Conservation (phyloP, 1,140 invertebrate genomes). For the Penaeus indicus region DNA sequence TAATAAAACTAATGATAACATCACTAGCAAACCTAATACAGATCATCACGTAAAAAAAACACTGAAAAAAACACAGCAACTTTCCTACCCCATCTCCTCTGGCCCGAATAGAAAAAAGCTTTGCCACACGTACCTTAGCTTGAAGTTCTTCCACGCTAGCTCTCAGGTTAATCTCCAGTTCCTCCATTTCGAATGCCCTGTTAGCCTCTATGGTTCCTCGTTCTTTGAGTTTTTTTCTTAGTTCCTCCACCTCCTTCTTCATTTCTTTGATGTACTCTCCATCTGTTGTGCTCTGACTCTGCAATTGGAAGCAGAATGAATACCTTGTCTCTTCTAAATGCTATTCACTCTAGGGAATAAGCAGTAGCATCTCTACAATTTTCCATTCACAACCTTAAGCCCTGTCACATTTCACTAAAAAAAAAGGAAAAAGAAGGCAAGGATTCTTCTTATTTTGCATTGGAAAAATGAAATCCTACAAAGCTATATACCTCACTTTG, state of each 20-base stretch:
- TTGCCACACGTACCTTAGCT: conserved; percentile 22
- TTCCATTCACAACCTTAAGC: neutral
- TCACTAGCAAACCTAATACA: too few species aligned
- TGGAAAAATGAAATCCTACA: too few species aligned
- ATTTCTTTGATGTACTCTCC: conserved; percentile 55
- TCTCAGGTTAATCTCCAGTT: conserved; percentile 69
- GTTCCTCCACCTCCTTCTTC: conserved; percentile 71
- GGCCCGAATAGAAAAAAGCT: too few species aligned
- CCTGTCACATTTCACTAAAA: neutral
- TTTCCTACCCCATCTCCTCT: neutral
- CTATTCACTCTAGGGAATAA: neutral
- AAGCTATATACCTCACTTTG: too few species aligned
- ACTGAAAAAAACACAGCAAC: neutral
- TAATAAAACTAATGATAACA: too few species aligned
- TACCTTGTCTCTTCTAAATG: neutral
- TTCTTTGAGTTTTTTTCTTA: conserved; percentile 77
- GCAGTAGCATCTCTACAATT: neutral
- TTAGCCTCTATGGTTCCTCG: conserved; percentile 76
- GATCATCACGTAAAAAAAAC: neutral
- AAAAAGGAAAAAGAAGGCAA: neutral
- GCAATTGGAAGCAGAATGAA: neutral
- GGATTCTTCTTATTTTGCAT: too few species aligned
- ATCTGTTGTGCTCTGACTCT: conserved; percentile 64
- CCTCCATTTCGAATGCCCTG: conserved; percentile 66
- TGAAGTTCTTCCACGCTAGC: conserved; percentile 71